Conservation (phyloP, 35 echinoderm and acorn worm species). For the Chiridota heheva region DNA sequence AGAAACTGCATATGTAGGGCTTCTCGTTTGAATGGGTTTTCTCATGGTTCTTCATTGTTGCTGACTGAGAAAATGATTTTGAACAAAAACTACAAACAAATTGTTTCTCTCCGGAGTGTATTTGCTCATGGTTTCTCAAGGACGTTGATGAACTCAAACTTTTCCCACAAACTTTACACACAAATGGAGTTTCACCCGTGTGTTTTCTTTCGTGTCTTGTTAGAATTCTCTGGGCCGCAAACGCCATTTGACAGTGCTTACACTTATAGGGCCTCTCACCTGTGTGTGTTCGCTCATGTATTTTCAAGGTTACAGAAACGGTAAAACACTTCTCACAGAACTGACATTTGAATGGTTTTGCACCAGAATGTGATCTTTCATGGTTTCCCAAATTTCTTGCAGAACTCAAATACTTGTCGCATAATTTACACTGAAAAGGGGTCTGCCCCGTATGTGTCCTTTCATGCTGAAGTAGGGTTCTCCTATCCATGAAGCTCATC, state of each 20-base stretch:
- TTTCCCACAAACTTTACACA: conserved; percentile 1
- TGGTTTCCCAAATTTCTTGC: background rate
- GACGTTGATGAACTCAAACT: background rate
- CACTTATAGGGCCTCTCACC: conserved; percentile 23
- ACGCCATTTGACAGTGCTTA: conserved; percentile 9
- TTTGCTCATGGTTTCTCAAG: conserved; percentile 28
- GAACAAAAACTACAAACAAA: conserved; percentile 12
- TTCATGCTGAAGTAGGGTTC: too few relatives aligned
- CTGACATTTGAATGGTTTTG: conserved; percentile 22
- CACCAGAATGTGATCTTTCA: conserved; percentile 9
- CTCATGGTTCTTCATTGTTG: conserved; percentile 12
- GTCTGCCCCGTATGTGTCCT: conserved; percentile 1
- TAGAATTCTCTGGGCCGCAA: background rate
- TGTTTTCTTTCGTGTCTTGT: conserved; percentile 18
- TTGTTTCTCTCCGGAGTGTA: conserved; percentile 20
- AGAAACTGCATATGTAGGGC: conserved; percentile 34
- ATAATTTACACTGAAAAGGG: background rate
- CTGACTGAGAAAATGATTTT: conserved; percentile 13
- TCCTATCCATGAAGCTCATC: too few relatives aligned
- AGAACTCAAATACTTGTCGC: background rate
- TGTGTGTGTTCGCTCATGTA: conserved; percentile 35
- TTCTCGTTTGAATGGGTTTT: conserved; percentile 23
- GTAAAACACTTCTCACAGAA: conserved; percentile 21
- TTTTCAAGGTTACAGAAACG: background rate
- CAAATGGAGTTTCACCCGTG: conserved; percentile 1